phyloP scores from a whole-genome alignment of 53 echinoderm and acorn worm genomes.

The Echinarachnius parma region DNA sequence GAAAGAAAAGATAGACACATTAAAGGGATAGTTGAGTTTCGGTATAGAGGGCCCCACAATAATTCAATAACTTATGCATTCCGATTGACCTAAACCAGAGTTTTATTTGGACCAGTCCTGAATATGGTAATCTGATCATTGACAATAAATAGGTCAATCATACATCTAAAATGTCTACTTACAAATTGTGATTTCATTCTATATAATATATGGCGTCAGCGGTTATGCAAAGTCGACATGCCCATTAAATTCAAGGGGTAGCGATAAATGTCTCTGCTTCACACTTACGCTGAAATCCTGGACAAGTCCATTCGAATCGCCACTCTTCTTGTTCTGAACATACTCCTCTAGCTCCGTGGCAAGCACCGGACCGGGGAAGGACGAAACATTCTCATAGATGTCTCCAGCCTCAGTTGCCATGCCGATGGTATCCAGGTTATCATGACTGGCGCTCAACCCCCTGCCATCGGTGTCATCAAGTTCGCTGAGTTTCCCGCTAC shows the following conservation, averaged over 20 bases:
- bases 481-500: not conserved
- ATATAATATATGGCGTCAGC: no score
- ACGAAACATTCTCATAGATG: conserved; percentile 22
- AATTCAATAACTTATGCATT: not conserved
- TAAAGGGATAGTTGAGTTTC: not conserved
- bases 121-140: no score
- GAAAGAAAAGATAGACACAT: not conserved
- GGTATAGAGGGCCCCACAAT: not conserved
- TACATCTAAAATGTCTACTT: no score
- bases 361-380: not conserved
- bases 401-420: not conserved
- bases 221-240: no score
- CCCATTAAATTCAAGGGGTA: no score
- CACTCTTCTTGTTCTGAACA: conserved; percentile 13
- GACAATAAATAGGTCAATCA: no score
- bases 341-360: conserved; percentile 7
- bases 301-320: not conserved
- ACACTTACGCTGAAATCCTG: conserved; percentile 17
- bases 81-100: not conserved
- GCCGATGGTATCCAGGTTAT: not conserved
- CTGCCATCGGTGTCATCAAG: not conserved
- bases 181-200: not conserved
- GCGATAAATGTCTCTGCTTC: not conserved
- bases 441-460: not conserved
- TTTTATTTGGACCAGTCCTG: not conserved